Conservation (phyloP, 2,888 invertebrate genomes). For the Proisotoma minuta region DNA sequence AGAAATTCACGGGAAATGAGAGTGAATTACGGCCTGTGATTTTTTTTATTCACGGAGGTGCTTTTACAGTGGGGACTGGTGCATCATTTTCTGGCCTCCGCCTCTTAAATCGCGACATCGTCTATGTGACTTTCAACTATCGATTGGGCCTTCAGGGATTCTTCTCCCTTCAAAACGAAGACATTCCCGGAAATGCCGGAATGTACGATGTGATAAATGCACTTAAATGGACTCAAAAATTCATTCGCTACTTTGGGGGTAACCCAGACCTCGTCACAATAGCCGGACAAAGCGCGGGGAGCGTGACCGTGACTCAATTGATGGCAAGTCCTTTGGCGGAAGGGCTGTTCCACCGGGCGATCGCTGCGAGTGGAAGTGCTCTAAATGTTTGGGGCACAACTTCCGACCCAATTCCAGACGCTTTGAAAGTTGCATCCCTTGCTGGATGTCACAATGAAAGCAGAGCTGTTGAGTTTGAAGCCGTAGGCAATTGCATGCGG, state of each 20-base stretch:
- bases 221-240: constrained; percentile 46
- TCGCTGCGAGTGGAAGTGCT: constrained; percentile 37
- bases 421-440: constrained; percentile 28
- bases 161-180: constrained; percentile 41
- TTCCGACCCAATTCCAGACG: constrained; percentile 28
- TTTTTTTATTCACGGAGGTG: constrained; percentile 44
- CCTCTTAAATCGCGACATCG: constrained; percentile 41
- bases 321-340: constrained; percentile 28
- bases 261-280: constrained; percentile 36
- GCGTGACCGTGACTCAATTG: constrained; percentile 35
- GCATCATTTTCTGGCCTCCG: constrained; percentile 25
- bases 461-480: constrained; percentile 6
- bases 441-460: constrained; percentile 26
- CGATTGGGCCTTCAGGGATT: constrained; percentile 37
- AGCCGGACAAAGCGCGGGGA: constrained; percentile 39
- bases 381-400: constrained; percentile 40
- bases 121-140: constrained; percentile 38
- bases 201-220: constrained; percentile 51
- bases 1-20: constrained; percentile 20
- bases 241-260: constrained; percentile 45
- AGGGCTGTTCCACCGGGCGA: constrained; percentile 39
- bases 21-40: constrained; percentile 39
- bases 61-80: constrained; percentile 28
- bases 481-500: constrained; percentile 33
- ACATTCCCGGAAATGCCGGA: constrained; percentile 48